A percentile compares a stretch with the other conserved stretches of the same genome.
Evolutionary conservation across 2,888 invertebrate species (phyloP).

Genomic region (Protodeltote pygarga): DNA sequence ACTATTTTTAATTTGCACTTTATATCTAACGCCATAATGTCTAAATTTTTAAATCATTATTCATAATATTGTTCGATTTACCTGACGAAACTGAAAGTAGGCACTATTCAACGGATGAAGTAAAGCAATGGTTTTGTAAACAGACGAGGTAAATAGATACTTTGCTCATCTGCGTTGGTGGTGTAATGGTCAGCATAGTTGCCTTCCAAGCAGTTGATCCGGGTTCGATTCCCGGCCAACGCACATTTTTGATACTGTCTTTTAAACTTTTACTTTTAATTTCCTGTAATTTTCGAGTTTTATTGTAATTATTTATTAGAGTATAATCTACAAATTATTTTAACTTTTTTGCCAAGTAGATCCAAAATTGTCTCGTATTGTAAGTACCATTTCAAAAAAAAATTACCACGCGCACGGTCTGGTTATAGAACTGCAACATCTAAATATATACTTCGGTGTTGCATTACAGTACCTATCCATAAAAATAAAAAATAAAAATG

Average conservation of each 20-base stretch:
- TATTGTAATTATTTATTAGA: no score
- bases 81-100: conserved; percentile 4
- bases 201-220: conserved; percentile 87
- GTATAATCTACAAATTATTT: no score
- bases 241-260: conserved; percentile 66
- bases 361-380: no score
- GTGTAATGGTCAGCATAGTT: conserved; percentile 87
- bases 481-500: no score
- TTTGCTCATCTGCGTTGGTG: conserved; percentile 71
- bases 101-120: neutral
- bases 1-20: neutral
- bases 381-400: no score
- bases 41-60: conserved; percentile 4
- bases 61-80: neutral
- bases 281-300: no score
- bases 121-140: neutral
- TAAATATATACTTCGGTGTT: no score
- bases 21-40: neutral
- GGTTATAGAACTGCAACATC: no score
- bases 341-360: no score
- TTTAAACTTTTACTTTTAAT: neutral
- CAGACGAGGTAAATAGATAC: conserved; percentile 3
- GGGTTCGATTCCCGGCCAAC: conserved; percentile 87
- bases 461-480: no score
- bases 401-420: no score